Evolutionary conservation across 2,113 vertebrate genomes (phyloP), one percentile per base, ranked within the genome.

Genomic region (Bubo scandiacus): DNA sequence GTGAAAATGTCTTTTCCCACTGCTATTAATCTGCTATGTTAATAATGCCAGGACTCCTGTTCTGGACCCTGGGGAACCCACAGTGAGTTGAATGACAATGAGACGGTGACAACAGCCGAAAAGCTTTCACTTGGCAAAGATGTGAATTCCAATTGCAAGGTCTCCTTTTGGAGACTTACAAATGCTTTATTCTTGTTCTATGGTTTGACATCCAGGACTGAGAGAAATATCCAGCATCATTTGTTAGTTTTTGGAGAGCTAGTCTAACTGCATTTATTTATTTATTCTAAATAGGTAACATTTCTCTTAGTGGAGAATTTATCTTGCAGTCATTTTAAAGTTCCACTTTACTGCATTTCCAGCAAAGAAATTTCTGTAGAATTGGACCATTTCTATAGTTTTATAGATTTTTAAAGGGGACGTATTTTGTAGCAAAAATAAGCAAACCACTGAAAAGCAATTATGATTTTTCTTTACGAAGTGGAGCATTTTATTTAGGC

Each of bases 1-100:
- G 98, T 92, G 97, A 98, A 96, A 98, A 98, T 67, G 98, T 98
- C 98, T 98, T 98, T 98, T 92, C 98, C 97, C 74, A 30, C 97
- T 84, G 98, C 99, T 99, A 98, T 99, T 99, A 99, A 99, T 99
- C 99, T 98, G 98, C 97, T 73, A 94, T 97, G 98, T 98, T 99
- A 98, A 98, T 98, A 99, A 98, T 98, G 98, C 98, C 97, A 97
- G 92, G 66, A 83, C 81, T 96, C 94, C 86, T 73, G 96, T 97
- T 91, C 89, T 21, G 72, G 96, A 97, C 98, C 98, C 97, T 86
- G 92, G 97, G 96, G 96, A 98, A 96, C 94, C 65, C 80, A 81
- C 81, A 94, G 98, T 98, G 99, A 98, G 97, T 81, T 52, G 97
- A 97, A 98, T 98, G 97, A 98, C 98, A 98, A 98, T 98, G 98